phyloP scores from a whole-genome alignment of 2,888 invertebrate genomes.

The Drosophila koepferae region DNA sequence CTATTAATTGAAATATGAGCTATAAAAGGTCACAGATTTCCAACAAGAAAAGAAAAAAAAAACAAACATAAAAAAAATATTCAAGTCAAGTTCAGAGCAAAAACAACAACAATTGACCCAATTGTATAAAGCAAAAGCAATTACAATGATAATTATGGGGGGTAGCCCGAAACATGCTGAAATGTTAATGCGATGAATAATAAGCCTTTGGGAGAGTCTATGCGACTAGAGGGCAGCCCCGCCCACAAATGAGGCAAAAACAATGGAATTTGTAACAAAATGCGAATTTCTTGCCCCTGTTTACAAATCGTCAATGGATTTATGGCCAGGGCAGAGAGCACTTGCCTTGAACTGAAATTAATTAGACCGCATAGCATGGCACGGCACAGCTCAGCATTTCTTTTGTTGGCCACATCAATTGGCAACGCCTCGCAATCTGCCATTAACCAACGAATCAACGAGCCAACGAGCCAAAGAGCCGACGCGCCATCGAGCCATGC shows the following conservation, averaged over 20 bases:
- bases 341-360: conserved; percentile 76
- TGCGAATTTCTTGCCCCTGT: conserved; percentile 64
- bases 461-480: conserved; percentile 24
- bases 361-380: conserved; percentile 65
- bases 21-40: conserved; percentile 45
- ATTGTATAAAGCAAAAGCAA: conserved; percentile 60
- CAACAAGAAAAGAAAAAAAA: conserved; percentile 3
- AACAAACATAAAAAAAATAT: conserved; percentile 9
- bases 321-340: conserved; percentile 38
- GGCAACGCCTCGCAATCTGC: conserved; percentile 63
- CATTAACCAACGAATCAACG: conserved; percentile 53
- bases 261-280: conserved; percentile 76
- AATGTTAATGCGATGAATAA: conserved; percentile 70
- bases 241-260: conserved; percentile 21
- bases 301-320: conserved; percentile 71
- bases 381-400: conserved; percentile 63
- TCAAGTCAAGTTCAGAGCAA: conserved; percentile 64
- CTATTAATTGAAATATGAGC: conserved; percentile 44
- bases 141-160: conserved; percentile 68
- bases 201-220: conserved; percentile 60
- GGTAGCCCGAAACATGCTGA: conserved; percentile 56
- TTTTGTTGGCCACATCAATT: conserved; percentile 67
- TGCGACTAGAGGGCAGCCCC: conserved; percentile 35
- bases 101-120: conserved; percentile 53
- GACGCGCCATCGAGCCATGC: conserved; percentile 50